Conservation (phyloP, 2,888 invertebrate species). For the Salticus scenicus region DNA sequence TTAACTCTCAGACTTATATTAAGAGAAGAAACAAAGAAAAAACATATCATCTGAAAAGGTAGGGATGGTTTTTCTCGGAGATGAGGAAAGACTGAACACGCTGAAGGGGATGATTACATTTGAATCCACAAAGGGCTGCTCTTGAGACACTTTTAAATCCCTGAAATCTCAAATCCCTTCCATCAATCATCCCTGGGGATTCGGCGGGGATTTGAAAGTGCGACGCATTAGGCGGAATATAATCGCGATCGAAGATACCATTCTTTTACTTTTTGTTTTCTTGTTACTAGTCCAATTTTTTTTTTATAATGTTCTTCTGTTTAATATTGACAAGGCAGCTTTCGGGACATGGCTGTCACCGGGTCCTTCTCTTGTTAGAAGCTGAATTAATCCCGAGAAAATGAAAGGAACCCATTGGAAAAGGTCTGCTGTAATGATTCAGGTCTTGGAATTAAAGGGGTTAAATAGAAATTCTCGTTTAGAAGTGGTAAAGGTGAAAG, state of each 20-base stretch:
- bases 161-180: slow-evolving; percentile 66
- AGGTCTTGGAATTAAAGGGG: slow-evolving; percentile 34
- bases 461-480: slow-evolving; percentile 38
- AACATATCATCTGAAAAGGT: slow-evolving; percentile 60
- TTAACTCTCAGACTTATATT: slow-evolving; percentile 59
- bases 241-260: slow-evolving; percentile 67
- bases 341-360: slow-evolving; percentile 56
- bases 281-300: slow-evolving; percentile 27
- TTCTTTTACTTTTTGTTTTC: slow-evolving; percentile 56
- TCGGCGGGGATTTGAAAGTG: slow-evolving; percentile 59
- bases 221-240: slow-evolving; percentile 68
- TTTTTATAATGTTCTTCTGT: background rate
- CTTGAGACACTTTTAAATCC: slow-evolving; percentile 70
- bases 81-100: slow-evolving; percentile 59
- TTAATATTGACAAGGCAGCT: slow-evolving; percentile 56
- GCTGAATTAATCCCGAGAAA: slow-evolving; percentile 52
- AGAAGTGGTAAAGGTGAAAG: background rate
- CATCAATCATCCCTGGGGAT: slow-evolving; percentile 65
- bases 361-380: slow-evolving; percentile 22
- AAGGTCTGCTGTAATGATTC: slow-evolving; percentile 40
- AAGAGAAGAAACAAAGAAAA: slow-evolving; percentile 40
- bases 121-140: slow-evolving; percentile 70
- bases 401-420: slow-evolving; percentile 30
- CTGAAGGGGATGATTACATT: slow-evolving; percentile 70
- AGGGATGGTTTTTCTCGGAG: slow-evolving; percentile 41